Evolutionary conservation across 1,140 invertebrate genomes (phyloP), one percentile per base, ranked within the genome.

Genomic region (Calycopis cecrops): DNA sequence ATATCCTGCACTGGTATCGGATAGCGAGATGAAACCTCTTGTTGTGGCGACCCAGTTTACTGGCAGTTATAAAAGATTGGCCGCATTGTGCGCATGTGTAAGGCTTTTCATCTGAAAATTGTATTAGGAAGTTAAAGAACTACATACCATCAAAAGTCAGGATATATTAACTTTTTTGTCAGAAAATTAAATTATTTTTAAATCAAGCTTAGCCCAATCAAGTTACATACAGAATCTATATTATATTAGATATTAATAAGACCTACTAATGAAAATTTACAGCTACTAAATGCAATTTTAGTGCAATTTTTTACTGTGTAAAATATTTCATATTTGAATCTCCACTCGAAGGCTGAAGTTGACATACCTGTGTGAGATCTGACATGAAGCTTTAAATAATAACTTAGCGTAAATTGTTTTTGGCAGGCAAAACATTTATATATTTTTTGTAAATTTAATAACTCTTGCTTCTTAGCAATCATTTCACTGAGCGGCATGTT

Each of bases 401-500:
- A 87, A 58, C 84, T 84, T 14, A 87, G 54, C 0, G 71, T 64
- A 35, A 87, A 87, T 35, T 87, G 79, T 44, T 87, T 87, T 12
- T 76, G 65, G 56, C 84, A 87, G 0, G 74, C 79, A 59, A 76
- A 84, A 60, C 84, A 87, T 50, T 87, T 87, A 34, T 79, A 87
- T 47, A 87, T 82, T 59, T 85, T 87, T 55, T 81, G 68, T 42
- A 84, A 64, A 63, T 79, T 75, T 34, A 57, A 33, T 34, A 60
- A 51, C 8, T 67, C 62, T 28, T 64, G 63, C 38, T 58, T 62
- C 35, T 64, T 65, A 12, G 33, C 48, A 44, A 53, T 44, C 16
- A 35, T 14, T 50, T 54, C 33, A 14, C 11, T 33, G 7, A 47
- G 18, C 11, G 35, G 18, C 16, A 38, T 16, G 16, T 34, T 10